These are phyloP conservation scores for Epinephelus awoara DNA, from an alignment of 2,797 vertebrate species.

Conservation along the genomic window DNA sequence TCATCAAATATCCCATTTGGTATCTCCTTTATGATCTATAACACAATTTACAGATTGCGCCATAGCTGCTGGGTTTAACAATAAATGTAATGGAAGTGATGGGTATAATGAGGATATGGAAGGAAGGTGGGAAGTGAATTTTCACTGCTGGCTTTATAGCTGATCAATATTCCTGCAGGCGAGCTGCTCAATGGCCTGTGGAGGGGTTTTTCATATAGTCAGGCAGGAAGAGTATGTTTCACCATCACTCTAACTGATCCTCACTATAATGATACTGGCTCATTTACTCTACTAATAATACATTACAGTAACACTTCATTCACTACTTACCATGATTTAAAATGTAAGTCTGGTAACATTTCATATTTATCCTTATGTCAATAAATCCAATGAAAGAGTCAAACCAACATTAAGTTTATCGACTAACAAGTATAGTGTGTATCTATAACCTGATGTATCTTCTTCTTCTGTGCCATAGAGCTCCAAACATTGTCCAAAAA, in stretches of 20 bases:
- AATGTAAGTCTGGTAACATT: background rate
- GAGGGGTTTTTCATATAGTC: conserved; percentile 17
- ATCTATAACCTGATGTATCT: too few relatives aligned
- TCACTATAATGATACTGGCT: background rate
- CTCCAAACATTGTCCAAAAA: too few relatives aligned
- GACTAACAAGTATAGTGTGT: too few relatives aligned
- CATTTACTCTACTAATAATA: background rate
- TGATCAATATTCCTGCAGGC: conserved; percentile 47
- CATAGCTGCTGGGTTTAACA: background rate
- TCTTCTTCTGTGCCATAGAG: too few relatives aligned
- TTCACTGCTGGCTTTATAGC: conserved; percentile 3
- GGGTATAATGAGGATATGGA: background rate
- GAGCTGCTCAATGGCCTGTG: conserved; percentile 18
- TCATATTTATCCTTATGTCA: background rate
- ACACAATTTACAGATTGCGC: background rate
- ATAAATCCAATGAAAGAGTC: background rate
- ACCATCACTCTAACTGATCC: background rate
- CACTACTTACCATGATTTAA: background rate
- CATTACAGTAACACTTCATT: background rate
- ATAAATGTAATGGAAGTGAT: conserved; percentile 10
- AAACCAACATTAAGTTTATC: background rate
- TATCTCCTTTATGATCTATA: conserved; percentile 7
- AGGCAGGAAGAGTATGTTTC: background rate
- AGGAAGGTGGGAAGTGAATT: background rate
- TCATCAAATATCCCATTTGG: conserved; percentile 36